Base-by-base conservation (phyloP, 2,113 vertebrate species). In the Paradoxurus hermaphroditus region DNA sequence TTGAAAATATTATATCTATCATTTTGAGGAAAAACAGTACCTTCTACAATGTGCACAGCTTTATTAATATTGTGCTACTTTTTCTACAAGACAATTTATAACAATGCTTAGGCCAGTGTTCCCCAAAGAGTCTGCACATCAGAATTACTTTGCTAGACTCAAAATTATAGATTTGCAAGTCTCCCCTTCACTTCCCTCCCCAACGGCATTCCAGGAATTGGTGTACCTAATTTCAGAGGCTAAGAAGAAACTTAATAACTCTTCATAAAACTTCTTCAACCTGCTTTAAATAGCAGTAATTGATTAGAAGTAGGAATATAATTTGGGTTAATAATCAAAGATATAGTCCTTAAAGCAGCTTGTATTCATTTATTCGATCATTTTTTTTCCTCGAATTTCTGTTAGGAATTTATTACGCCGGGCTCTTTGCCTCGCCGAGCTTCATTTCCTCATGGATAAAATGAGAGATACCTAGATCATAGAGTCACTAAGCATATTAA, bases 281-380 rank as follows among this genome's bases (percentile, higher is more conserved):
- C 8, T 84, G 7, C 25, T 67, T 72, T 85, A 67, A 31, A 56
- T 84, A 68, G n/a, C 13, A 93, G 8, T 51, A 49, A 51, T 41
- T 90, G 34, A 82, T 95, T 84, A 96, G 46, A 88, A 72, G 65
- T 68, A 83, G 13, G 12, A 88, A 84, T 18, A 95, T 88, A 73
- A 88, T 62, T 46, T 85, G 27, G 27, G 8, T 75, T 73, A 86
- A 36, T 62, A 70, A 59, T n/a, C 79, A 56, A 75, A 78, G 4
- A n/a, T 49, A 84, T 67, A 91, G 83, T 59, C 27, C 31, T 91
- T 93, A 65, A 83, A 91, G 15, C 59, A 90, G 19, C 34, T 77
- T 91, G 12, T 23, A 87, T 59, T 73, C 0, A 21, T 83, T 77
- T 62, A 29, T 49, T 94, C 8, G 23, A 72, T 82, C 23, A 12